Conservation (phyloP, 1,140 invertebrate genomes). For the Tigriopus japonicus region DNA sequence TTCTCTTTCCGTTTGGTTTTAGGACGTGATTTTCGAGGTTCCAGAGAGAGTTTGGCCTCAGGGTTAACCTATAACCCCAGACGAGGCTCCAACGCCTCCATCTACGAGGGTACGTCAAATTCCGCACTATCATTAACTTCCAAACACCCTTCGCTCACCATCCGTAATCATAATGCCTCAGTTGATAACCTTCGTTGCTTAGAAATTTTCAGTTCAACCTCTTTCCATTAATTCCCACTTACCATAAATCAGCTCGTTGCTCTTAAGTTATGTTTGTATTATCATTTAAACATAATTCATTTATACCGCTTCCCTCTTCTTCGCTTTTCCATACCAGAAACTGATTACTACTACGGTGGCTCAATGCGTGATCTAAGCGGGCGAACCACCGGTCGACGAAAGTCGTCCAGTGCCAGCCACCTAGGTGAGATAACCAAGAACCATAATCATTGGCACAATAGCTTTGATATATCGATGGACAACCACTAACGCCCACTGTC, state of each 20-base stretch:
- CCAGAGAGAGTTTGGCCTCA: slow-evolving; percentile 16
- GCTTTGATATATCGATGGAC: too few species aligned
- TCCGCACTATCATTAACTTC: too few species aligned
- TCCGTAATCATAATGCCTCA: too few species aligned
- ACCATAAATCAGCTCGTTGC: background rate
- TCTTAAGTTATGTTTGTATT: slow-evolving; percentile 7
- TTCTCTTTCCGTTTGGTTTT: too few species aligned
- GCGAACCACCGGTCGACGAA: slow-evolving; percentile 15
- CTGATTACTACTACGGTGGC: slow-evolving; percentile 16
- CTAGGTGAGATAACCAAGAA: slow-evolving; percentile 11
- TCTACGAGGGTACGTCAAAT: slow-evolving; percentile 16
- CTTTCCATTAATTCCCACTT: too few species aligned
- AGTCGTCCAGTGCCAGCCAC: slow-evolving; percentile 16
- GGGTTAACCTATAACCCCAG: slow-evolving; percentile 1
- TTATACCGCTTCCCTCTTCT: slow-evolving; percentile 1
- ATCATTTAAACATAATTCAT: slow-evolving; percentile 10
- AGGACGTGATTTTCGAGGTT: slow-evolving; percentile 11
- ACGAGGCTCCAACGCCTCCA: slow-evolving; percentile 18
- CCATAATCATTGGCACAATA: too few species aligned
- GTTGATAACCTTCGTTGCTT: too few species aligned
- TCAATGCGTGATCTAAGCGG: slow-evolving; percentile 16
- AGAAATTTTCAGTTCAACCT: too few species aligned
- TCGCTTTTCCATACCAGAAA: slow-evolving; percentile 2
- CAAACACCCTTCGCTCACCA: too few species aligned
- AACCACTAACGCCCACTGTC: background rate